Evolutionary conservation across 2,888 invertebrate genomes (phyloP), one percentile per base, ranked within the genome.

Genomic region (Drosophila rubida): DNA sequence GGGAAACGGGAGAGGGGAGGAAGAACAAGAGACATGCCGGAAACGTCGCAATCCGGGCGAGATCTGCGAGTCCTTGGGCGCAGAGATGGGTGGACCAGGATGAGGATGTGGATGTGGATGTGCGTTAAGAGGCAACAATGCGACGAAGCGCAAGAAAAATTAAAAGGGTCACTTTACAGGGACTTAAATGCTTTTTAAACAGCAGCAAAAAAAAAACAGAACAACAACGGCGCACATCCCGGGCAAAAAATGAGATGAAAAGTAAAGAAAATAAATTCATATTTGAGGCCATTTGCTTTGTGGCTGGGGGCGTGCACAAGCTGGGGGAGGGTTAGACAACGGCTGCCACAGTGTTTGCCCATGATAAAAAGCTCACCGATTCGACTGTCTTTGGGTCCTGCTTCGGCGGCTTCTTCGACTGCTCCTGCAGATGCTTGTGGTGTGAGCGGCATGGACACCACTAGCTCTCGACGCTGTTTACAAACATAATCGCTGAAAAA

Each of bases 181-280:
- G 87, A 80, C 87, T 88, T 86, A 89, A 80, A 78, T 74, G 77
- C 73, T 73, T 78, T 80, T 71, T 77, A 78, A 77, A 84, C 72
- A 84, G 71, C 63, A 75, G 71, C 57, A 58, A 67, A 65, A 58
- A 67, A 19, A 19, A 19, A 19, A 6, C 27, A 9, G 27, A 58
- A 67, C 64, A 59, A 67, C 48, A 46, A 57, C 11, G 54, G 16
- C 57, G 27, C 39, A 70, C 54, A 69, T 35, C 13, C 13, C 35
- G 13, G 32, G 13, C 51, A 66, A 69, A 80, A 86, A 78, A 83
- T 75, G 70, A 71, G 80, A 76, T 73, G 78, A 86, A 90, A 90
- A 89, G 87, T 89, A 88, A 74, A 90, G 87, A 89, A 90, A 90
- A 89, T 87, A 88, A 90, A 90, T 90, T 83, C 79, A 80, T 90